These are phyloP conservation scores for Iphiclides podalirius DNA, from an alignment of 2,888 invertebrate genomes.

Conservation along the genomic window DNA sequence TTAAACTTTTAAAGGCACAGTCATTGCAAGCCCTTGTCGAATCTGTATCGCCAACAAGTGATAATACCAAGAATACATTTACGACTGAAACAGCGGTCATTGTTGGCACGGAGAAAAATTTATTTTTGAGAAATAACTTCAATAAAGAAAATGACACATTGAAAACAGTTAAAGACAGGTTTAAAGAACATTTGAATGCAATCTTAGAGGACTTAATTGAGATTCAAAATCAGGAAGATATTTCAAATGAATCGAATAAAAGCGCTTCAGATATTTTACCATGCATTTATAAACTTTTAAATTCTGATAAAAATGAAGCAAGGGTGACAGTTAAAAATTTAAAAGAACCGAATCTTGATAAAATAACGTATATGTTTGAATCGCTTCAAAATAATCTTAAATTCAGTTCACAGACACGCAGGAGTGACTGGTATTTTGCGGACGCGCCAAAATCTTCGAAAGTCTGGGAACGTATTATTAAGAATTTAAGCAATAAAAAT, in stretches of 20 bases:
- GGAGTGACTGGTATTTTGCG: constrained; percentile 33
- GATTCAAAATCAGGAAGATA: constrained; percentile 48
- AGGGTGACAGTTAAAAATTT: constrained; percentile 20
- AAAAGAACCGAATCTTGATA: constrained; percentile 31
- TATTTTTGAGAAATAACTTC: too few relatives aligned
- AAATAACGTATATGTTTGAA: constrained; percentile 47
- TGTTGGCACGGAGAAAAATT: too few relatives aligned
- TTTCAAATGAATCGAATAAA: constrained; percentile 36
- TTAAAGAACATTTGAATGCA: constrained; percentile 59
- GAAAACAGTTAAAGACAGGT: constrained; percentile 48
- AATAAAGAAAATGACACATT: constrained; percentile 32
- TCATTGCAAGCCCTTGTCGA: constrained; percentile 58
- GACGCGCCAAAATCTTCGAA: constrained; percentile 52
- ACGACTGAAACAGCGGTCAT: too few relatives aligned
- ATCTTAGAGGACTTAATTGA: constrained; percentile 61
- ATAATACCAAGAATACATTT: too few relatives aligned
- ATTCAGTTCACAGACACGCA: constrained; percentile 35
- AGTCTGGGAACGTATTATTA: constrained; percentile 59
- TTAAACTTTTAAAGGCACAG: constrained; percentile 64
- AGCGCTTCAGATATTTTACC: constrained; percentile 56
- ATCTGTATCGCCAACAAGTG: constrained; percentile 32
- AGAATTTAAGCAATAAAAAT: constrained; percentile 41
- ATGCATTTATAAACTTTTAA: constrained; percentile 59
- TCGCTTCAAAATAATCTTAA: constrained; percentile 47
- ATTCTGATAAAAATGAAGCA: constrained; percentile 29